These are phyloP conservation scores for Caenorhabditis sinica DNA, from an alignment of 2,888 invertebrate genomes.

Conservation along the genomic window DNA sequence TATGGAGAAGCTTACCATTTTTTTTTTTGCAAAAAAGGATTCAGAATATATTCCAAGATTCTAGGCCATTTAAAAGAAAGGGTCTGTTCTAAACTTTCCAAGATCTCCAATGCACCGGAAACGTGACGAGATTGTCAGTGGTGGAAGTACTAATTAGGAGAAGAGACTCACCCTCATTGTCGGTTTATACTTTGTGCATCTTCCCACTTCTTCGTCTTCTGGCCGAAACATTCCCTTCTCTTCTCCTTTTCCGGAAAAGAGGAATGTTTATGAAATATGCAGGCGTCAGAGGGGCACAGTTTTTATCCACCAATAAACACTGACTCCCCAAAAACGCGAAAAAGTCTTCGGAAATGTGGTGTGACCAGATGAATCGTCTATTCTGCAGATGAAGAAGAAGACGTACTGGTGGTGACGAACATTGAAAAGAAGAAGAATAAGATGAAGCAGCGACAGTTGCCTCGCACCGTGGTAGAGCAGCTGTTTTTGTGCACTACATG, in stretches of 20 bases:
- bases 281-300: not conserved
- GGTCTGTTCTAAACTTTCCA: conserved; percentile 14
- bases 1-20: conserved; percentile 41
- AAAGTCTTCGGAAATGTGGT: conserved; percentile 46
- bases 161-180: conserved; percentile 67
- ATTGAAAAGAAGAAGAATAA: conserved; percentile 6
- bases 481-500: conserved; percentile 60
- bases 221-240: conserved; percentile 58
- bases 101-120: conserved; percentile 57
- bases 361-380: conserved; percentile 52
- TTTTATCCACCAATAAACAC: conserved; percentile 41
- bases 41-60: too few species aligned
- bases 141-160: conserved; percentile 35
- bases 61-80: conserved; percentile 2
- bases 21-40: not conserved
- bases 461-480: conserved; percentile 9
- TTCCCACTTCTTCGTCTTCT: conserved; percentile 56
- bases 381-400: conserved; percentile 32
- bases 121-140: conserved; percentile 42
- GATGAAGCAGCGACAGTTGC: conserved; percentile 46
- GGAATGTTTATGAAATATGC: conserved; percentile 49
- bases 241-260: conserved; percentile 12
- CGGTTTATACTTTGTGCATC: conserved; percentile 66
- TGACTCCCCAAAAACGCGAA: not conserved
- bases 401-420: conserved; percentile 27